Evolutionary conservation across 2,113 vertebrate genomes (phyloP).

Genomic region (Steatornis caripensis): DNA sequence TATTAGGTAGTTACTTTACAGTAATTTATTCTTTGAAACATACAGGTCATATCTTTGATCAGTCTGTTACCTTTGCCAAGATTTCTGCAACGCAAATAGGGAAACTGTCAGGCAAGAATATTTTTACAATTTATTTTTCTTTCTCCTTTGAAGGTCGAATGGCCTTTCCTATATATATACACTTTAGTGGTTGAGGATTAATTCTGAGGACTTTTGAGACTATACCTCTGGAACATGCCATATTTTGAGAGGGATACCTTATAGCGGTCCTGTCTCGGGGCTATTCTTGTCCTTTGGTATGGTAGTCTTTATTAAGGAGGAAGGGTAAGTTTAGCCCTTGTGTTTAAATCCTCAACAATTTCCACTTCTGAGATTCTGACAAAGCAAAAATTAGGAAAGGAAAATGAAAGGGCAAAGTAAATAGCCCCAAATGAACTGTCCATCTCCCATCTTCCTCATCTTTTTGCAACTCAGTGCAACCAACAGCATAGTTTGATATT

Average conservation of each 20-base stretch:
- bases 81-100: not conserved
- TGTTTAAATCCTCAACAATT: not conserved
- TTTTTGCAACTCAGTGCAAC: not conserved
- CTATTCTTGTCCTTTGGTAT: not conserved
- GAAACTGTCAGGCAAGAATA: not conserved
- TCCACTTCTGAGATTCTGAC: not conserved
- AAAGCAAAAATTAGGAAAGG: not conserved
- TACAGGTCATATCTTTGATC: not conserved
- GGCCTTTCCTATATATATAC: not conserved
- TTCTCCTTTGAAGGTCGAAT: not conserved
- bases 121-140: constrained; percentile 2
- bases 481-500: not conserved
- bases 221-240: not conserved
- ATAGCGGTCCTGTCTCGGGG: rapidly evolving
- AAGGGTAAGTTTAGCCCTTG: not conserved
- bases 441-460: not conserved
- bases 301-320: not conserved
- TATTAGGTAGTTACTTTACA: not conserved
- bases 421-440: not conserved
- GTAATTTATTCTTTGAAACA: not conserved
- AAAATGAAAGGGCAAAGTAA: not conserved
- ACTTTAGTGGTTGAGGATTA: not conserved
- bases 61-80: not conserved
- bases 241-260: not conserved
- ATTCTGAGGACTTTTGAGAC: not conserved